Evolutionary conservation across 2,888 invertebrate species (phyloP), one percentile per base, ranked within the genome.

Genomic region (Pterostichus madidus): DNA sequence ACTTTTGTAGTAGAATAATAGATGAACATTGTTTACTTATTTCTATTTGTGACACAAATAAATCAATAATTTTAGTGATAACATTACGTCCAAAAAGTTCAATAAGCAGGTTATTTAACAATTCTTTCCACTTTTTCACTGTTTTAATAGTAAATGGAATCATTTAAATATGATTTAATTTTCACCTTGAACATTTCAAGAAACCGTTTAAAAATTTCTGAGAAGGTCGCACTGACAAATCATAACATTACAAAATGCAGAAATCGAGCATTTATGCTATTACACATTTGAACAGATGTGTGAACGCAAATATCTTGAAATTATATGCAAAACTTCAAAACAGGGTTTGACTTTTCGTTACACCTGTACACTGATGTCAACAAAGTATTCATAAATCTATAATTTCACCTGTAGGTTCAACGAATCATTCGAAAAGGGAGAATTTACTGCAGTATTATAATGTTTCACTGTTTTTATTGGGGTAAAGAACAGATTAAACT

Each of bases 121-220:
- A 59, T 77, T 77, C 32, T 56, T 13, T 77, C 6, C 53, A 56
- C 17, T 56, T 11, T 53, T 77, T 39, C 24, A 77, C 56, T 56
- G n/a, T 77, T 56, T 56, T 76, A 24, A 46, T 61, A 79, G 44
- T 68, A 56, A 79, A 15, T 79, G 68, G 32, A 52, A 79, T 49
- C 24, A 68, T 79, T 79, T 75, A 81, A 59, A 59, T 75, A 79
- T 49, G 68, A 68, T 79, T 79, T 75, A 81, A 46, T 75, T 75
- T 75, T 81, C 81, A 81, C 81, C 81, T 81, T 81, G 81, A 81
- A 81, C 53, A 32, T 56, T 77, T 56, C 56, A 80, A 68, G 81
- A 75, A 75, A 81, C 75, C 59, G 49, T 75, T 81, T 81, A 81
- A 75, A 81, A 81, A 13, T 56, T 75, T 39, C 64, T 53, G 39